These are phyloP conservation scores for Anastrepha ludens DNA, from an alignment of 1,140 invertebrate species.

Conservation along the genomic window DNA sequence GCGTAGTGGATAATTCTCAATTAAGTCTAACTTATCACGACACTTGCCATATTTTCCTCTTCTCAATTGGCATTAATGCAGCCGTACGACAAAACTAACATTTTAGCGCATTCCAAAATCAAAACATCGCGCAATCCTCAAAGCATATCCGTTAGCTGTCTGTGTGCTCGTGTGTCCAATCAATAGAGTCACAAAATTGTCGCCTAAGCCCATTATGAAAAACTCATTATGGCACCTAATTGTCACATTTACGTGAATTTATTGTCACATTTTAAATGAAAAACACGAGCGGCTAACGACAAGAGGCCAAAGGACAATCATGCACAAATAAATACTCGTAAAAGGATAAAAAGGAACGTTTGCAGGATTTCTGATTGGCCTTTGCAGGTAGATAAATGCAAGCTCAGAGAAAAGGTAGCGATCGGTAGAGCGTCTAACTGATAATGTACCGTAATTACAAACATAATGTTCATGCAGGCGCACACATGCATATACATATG, in stretches of 20 bases:
- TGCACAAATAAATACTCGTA: not conserved
- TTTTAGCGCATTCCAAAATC: slow-evolving; percentile 47
- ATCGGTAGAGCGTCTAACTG: not conserved
- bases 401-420: slow-evolving; percentile 17
- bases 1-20: not conserved
- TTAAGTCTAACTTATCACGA: not conserved
- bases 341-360: not conserved
- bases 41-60: not conserved
- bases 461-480: not conserved
- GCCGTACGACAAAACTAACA: not conserved
- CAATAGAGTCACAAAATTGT: not conserved
- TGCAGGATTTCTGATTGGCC: not conserved
- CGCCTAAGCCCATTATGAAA: not conserved
- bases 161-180: not conserved
- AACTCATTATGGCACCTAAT: slow-evolving; percentile 49
- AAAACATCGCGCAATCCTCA: not conserved
- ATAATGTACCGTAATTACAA: slow-evolving; percentile 11
- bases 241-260: slow-evolving; percentile 49
- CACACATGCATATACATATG: not conserved
- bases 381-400: not conserved
- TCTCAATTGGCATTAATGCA: not conserved
- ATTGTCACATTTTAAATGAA: not conserved
- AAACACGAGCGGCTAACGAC: not conserved
- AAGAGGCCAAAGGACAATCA: not conserved
- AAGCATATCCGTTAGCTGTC: slow-evolving; percentile 30